phyloP scores from a whole-genome alignment of 2,113 vertebrate genomes.

The Oostethus manadensis region DNA sequence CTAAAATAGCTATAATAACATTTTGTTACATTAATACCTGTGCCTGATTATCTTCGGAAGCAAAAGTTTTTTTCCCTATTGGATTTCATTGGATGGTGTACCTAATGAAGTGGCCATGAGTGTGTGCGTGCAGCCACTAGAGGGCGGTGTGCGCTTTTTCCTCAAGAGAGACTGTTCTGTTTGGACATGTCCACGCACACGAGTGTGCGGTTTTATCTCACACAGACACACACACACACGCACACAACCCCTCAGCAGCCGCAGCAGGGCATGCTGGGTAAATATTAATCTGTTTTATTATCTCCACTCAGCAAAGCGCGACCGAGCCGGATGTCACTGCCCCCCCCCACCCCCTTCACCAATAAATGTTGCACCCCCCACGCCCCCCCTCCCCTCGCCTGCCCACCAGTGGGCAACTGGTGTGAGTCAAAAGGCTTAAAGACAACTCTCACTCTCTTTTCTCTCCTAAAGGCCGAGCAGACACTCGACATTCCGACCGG shows the following conservation, averaged over 20 bases:
- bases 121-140: not conserved
- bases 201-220: not conserved
- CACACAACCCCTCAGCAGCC: not conserved
- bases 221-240: constrained; percentile 35
- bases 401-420: constrained; percentile 66
- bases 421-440: constrained; percentile 73
- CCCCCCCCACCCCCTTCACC: not conserved
- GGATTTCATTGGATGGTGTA: not conserved
- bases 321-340: not conserved
- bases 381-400: constrained; percentile 39
- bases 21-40: too few relatives aligned
- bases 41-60: too few relatives aligned
- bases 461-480: constrained; percentile 69
- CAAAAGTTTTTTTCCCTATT: too few relatives aligned
- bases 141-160: not conserved
- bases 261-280: constrained; percentile 2
- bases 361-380: not conserved
- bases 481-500: constrained; percentile 77
- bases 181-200: not conserved
- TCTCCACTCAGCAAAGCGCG: not conserved
- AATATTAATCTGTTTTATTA: constrained; percentile 9
- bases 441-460: constrained; percentile 63
- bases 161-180: not conserved
- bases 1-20: too few relatives aligned
- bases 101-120: not conserved